phyloP scores from a whole-genome alignment of 2,797 vertebrate species.

The Enteromius argenteus region DNA sequence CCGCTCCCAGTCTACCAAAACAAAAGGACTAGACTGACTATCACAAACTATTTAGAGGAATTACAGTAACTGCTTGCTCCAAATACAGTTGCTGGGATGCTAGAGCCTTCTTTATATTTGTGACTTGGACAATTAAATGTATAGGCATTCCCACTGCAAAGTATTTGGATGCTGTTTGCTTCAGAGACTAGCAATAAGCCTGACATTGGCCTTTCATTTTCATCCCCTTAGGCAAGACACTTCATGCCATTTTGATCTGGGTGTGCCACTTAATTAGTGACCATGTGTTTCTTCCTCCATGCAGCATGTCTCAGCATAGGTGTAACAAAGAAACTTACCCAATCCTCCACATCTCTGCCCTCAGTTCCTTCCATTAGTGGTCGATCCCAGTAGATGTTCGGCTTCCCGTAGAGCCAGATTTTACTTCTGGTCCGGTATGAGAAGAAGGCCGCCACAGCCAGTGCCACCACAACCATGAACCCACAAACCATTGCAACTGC shows the following conservation, averaged over 20 bases:
- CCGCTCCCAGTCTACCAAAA: neutral
- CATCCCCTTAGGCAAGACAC: constrained; percentile 11
- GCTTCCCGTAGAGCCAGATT: constrained; percentile 88
- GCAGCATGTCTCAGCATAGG: neutral
- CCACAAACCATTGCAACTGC: constrained; percentile 88
- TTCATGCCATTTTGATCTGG: constrained; percentile 4
- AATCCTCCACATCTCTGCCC: constrained; percentile 89
- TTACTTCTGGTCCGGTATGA: constrained; percentile 84
- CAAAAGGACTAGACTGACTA: neutral
- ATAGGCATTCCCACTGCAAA: neutral
- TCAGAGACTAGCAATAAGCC: neutral
- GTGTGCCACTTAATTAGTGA: constrained; percentile 7
- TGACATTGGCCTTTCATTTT: neutral
- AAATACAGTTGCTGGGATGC: neutral
- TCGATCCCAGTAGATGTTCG: constrained; percentile 86
- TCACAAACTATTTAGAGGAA: neutral
- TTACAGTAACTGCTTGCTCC: neutral
- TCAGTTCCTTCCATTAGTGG: constrained; percentile 74
- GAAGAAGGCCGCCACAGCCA: constrained; percentile 83
- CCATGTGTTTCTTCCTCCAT: neutral
- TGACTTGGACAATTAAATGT: neutral
- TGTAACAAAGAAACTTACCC: constrained; percentile 74
- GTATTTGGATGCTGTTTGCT: neutral
- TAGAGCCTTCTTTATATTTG: neutral
- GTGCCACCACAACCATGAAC: constrained; percentile 84